Conservation (phyloP, 2,888 invertebrate species). For the Gandaritis pyraliata region DNA sequence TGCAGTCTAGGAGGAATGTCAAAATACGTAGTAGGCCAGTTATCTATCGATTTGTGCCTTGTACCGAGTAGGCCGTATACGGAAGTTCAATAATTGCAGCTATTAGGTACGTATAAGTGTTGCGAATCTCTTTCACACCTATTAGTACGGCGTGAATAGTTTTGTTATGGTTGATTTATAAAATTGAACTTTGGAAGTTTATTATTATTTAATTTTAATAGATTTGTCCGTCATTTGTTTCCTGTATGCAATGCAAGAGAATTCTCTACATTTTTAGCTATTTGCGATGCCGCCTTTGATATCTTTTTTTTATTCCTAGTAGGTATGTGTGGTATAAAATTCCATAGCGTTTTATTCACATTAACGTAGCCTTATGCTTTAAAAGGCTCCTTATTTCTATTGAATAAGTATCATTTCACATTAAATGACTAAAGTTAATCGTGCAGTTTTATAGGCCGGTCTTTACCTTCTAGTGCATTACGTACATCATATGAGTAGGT, state of each 20-base stretch:
- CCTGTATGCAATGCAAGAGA: too few species aligned
- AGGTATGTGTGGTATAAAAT: too few species aligned
- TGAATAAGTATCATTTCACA: too few species aligned
- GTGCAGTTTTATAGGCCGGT: too few species aligned
- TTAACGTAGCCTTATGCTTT: too few species aligned
- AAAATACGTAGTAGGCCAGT: slow-evolving; percentile 34
- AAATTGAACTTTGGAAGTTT: slow-evolving; percentile 20
- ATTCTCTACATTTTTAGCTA: too few species aligned
- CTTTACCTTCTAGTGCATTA: slow-evolving; percentile 2
- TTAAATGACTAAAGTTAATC: too few species aligned
- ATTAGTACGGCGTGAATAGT: slow-evolving; percentile 21
- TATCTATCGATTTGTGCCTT: slow-evolving; percentile 23
- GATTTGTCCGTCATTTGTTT: slow-evolving; percentile 2
- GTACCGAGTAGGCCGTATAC: slow-evolving; percentile 28
- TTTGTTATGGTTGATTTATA: slow-evolving; percentile 28
- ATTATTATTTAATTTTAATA: slow-evolving; percentile 1
- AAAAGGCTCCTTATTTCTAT: too few species aligned
- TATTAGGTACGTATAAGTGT: slow-evolving; percentile 29
- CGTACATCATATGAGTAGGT: slow-evolving; percentile 10
- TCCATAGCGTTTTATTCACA: too few species aligned
- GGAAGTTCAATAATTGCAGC: slow-evolving; percentile 35
- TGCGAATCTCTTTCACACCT: slow-evolving; percentile 26
- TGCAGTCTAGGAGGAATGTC: slow-evolving; percentile 32
- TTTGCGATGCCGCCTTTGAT: too few species aligned
- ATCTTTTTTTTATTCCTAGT: too few species aligned